Evolutionary conservation across 2,888 invertebrate species (phyloP), one percentile per base, ranked within the genome.

Genomic region (Zhuqinia jingwanae): DNA sequence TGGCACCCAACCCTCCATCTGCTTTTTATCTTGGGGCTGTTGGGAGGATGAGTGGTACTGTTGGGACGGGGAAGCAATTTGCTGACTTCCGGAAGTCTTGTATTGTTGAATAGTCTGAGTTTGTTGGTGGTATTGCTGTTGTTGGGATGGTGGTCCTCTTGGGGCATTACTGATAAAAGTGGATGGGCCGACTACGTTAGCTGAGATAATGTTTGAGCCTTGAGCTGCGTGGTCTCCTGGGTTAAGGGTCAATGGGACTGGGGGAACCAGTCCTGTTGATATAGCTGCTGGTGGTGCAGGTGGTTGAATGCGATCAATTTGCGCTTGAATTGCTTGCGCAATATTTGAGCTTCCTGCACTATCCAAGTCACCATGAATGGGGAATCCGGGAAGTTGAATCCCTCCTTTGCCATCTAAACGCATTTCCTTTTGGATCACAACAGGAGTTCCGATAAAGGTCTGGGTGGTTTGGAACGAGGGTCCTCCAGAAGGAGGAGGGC

Each of bases 1-100:
- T 20, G 80, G 80, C 1, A 58, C 45, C 80, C 80, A 80, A 0
- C 80, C 80, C 13, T 65, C 79, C 79, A 79, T 79, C 17, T 10
- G 27, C 25, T 42, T 13, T 36, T 8, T 47, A 30, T 20, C 53
- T 63, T 63, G 63, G 2, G 2, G 27, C 5, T 25, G 63, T 27
- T 25, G 56, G 5, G 56, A 30, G 2, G 11, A 2, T 25, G 6
- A 30, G 3, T 63, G 63, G 3, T 63, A 30, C 30, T 63, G 63
- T n/a, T 63, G 56, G 11, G 3, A 2, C 2, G 2, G 15, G 8
- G 2, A 22, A 8, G 56, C 5, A 17, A 5, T 2, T 20, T 56
- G 56, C n/a, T n/a, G n/a, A n/a, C n/a, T n/a, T n/a, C n/a, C n/a
- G n/a, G n/a, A n/a, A n/a, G n/a, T n/a, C n/a, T n/a, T n/a, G 20